Evolutionary conservation across 2,113 vertebrate genomes (phyloP).

Genomic region (Anoura caudifer): DNA sequence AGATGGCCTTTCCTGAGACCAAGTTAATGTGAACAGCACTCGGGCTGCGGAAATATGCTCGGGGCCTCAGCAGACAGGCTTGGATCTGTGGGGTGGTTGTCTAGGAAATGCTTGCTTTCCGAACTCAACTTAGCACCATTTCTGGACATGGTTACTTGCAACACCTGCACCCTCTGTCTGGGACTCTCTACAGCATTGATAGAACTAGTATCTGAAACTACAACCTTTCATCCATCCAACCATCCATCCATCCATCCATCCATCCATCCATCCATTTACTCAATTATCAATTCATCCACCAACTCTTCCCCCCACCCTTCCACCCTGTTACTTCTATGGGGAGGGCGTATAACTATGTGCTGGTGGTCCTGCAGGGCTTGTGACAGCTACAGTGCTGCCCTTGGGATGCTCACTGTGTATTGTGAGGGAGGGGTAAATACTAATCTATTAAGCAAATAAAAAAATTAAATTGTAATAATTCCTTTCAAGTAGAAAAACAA

Average conservation of each 20-base stretch:
- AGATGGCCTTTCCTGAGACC: neutral
- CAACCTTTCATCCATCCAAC: neutral
- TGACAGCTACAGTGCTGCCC: neutral
- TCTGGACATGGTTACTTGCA: neutral
- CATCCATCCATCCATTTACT: neutral
- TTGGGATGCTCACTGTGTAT: neutral
- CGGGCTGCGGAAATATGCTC: neutral
- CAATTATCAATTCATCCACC: neutral
- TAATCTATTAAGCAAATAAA: neutral
- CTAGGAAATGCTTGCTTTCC: neutral
- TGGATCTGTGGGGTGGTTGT: too few relatives aligned
- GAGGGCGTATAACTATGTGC: neutral
- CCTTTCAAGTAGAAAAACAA: neutral
- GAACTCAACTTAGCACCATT: neutral
- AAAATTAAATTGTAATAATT: neutral
- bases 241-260: neutral
- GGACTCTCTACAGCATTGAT: neutral
- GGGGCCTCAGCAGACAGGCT: neutral
- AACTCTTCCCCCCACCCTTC: too few relatives aligned
- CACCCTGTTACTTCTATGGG: neutral
- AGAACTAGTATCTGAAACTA: neutral
- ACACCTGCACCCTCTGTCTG: neutral
- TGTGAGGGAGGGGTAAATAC: neutral
- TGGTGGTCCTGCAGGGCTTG: accelerated
- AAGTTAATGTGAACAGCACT: accelerated